A percentile compares a stretch with the other conserved stretches of the same genome.
phyloP scores from a whole-genome alignment of 2,797 vertebrate genomes.

The Lycodopsis pacificus region DNA sequence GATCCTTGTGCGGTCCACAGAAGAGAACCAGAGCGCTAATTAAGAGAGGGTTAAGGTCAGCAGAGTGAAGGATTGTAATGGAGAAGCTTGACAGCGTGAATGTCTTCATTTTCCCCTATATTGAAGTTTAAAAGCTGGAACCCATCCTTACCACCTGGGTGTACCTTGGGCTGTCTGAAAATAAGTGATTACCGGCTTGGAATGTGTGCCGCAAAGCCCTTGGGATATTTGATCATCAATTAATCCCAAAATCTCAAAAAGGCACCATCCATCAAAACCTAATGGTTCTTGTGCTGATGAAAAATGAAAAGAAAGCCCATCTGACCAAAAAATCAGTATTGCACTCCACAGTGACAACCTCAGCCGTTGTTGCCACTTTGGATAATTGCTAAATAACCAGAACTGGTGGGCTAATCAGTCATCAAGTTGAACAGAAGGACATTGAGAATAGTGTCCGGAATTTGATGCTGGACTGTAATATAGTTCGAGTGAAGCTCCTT shows the following conservation, averaged over 20 bases:
- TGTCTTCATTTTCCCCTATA: constrained; percentile 76
- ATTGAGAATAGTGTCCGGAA: neutral
- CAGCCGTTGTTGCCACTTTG: neutral
- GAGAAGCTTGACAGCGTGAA: constrained; percentile 66
- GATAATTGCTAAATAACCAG: neutral
- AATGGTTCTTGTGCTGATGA: constrained; percentile 68
- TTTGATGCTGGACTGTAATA: neutral
- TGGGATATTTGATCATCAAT: constrained; percentile 77
- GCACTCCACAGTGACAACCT: constrained; percentile 8
- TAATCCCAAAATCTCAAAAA: constrained; percentile 75
- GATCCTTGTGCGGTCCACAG: constrained; percentile 31
- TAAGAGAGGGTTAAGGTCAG: constrained; percentile 66
- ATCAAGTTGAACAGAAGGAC: neutral
- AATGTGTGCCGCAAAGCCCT: constrained; percentile 59
- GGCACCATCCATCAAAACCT: constrained; percentile 72
- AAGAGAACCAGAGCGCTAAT: constrained; percentile 38
- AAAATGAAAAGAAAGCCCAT: constrained; percentile 40
- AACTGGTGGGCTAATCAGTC: neutral
- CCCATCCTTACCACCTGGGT: constrained; percentile 70
- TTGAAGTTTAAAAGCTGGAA: constrained; percentile 77
- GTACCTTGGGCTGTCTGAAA: constrained; percentile 80
- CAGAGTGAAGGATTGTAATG: constrained; percentile 69
- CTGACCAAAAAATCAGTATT: constrained; percentile 3
- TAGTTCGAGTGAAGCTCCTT: constrained; percentile 4
- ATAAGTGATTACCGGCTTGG: constrained; percentile 76